phyloP scores from a whole-genome alignment of 2,113 vertebrate species.

The Barbus barbus region DNA sequence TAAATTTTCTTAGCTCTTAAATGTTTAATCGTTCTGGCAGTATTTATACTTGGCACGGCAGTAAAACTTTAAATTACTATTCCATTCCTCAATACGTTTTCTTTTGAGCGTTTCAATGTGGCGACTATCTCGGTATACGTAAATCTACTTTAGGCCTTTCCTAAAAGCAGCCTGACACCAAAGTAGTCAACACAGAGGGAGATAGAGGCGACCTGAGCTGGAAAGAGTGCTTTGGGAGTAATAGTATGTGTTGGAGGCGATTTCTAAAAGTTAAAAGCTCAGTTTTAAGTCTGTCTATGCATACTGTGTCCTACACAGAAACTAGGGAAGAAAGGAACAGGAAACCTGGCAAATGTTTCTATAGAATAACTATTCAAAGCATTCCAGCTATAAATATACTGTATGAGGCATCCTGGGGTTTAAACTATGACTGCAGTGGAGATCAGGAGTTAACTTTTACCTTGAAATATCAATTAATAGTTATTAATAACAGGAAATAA shows the following conservation, averaged over 20 bases:
- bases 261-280: constrained; percentile 17
- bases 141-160: background rate
- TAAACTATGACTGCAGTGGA: background rate
- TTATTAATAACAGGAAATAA: background rate
- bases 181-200: background rate
- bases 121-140: background rate
- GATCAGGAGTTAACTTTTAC: background rate
- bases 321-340: background rate
- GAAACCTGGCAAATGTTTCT: background rate
- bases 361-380: background rate
- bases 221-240: background rate
- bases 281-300: background rate
- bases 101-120: background rate
- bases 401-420: background rate
- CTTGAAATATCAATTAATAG: background rate
- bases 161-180: constrained; percentile 15
- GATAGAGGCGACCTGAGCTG: background rate
- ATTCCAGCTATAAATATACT: background rate
- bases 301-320: background rate
- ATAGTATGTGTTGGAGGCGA: background rate
- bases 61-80: constrained; percentile 28
- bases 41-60: constrained; percentile 17
- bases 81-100: constrained; percentile 16
- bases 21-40: constrained; percentile 32
- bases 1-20: constrained; percentile 11